Evolutionary conservation across 2,797 vertebrate genomes (phyloP).

Genomic region (Propithecus perrieri): DNA sequence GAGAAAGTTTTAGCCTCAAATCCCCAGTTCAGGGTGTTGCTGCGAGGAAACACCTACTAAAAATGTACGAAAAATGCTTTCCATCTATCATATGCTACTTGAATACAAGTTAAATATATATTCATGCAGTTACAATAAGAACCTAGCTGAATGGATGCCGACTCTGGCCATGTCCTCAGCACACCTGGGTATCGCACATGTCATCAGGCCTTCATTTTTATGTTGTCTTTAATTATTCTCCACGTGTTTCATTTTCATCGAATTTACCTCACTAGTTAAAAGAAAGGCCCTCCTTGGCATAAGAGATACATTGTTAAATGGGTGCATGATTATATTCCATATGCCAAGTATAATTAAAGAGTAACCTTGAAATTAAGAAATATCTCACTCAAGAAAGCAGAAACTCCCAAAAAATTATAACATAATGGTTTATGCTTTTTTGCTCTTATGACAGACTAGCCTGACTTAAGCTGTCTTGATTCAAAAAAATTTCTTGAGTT

Average conservation of each 20-base stretch:
- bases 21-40: background rate
- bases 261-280: background rate
- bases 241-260: background rate
- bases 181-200: accelerated
- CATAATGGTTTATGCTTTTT: background rate
- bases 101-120: background rate
- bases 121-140: background rate
- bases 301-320: background rate
- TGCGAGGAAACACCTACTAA: background rate
- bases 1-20: background rate
- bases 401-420: background rate
- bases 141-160: background rate
- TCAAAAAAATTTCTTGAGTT: slow-evolving; percentile 3
- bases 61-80: background rate
- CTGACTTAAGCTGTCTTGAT: background rate
- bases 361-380: background rate
- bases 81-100: background rate
- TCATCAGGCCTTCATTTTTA: background rate
- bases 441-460: background rate
- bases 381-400: background rate
- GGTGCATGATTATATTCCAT: background rate
- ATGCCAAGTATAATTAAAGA: slow-evolving; percentile 3
- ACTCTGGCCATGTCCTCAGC: background rate
- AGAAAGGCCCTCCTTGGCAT: background rate
- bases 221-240: background rate